Evolutionary conservation across 2,113 vertebrate species (phyloP).

Genomic region (Ammodytes marinus): DNA sequence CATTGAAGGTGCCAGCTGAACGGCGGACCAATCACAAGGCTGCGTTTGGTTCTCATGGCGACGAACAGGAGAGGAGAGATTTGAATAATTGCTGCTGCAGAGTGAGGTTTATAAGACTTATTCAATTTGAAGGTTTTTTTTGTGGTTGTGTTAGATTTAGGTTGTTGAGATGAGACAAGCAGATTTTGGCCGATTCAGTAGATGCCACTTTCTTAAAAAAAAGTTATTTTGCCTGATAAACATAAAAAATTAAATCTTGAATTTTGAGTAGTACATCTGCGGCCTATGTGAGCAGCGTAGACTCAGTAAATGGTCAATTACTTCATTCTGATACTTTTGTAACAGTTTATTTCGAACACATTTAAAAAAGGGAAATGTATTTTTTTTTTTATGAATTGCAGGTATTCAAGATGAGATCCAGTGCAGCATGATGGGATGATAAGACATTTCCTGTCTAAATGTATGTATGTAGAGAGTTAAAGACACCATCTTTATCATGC

Average conservation of each 20-base stretch:
- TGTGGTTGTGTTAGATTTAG: too few relatives aligned
- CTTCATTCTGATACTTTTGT: not conserved
- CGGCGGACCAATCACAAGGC: not conserved
- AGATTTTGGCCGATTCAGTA: not conserved
- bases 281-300: not conserved
- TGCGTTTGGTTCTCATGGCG: not conserved
- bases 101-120: not conserved
- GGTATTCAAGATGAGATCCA: constrained; percentile 22
- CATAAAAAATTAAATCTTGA: too few relatives aligned
- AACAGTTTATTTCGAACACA: not conserved
- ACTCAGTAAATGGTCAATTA: not conserved
- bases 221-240: too few relatives aligned
- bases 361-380: too few relatives aligned
- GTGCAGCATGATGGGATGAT: not conserved
- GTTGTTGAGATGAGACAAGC: too few relatives aligned
- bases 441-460: constrained; percentile 18
- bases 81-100: not conserved
- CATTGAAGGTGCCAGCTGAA: not conserved
- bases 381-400: too few relatives aligned
- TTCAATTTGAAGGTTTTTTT: too few relatives aligned
- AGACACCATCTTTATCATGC: constrained; percentile 66
- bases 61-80: not conserved
- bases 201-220: too few relatives aligned
- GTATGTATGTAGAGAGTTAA: constrained; percentile 38
- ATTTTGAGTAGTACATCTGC: too few relatives aligned